phyloP scores from a whole-genome alignment of 2,113 vertebrate species.

The Pavo muticus region DNA sequence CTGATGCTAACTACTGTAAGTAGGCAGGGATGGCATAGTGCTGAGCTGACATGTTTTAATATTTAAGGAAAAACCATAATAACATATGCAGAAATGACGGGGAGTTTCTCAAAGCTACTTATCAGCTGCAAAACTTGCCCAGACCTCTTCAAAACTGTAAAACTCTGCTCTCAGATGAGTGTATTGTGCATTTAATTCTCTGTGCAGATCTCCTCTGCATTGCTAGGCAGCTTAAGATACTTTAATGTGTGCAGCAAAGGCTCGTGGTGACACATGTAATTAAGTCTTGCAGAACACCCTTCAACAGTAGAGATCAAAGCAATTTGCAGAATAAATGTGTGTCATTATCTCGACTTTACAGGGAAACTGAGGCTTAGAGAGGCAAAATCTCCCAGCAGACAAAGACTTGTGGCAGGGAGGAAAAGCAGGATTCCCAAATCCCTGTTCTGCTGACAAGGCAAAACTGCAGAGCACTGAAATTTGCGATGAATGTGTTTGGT shows the following conservation, averaged over 20 bases:
- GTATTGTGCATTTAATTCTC: background rate
- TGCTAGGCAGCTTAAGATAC: slow-evolving; percentile 23
- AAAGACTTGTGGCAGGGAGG: background rate
- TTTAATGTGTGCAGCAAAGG: slow-evolving; percentile 3
- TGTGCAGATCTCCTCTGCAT: background rate
- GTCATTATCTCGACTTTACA: slow-evolving; percentile 42
- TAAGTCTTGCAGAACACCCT: slow-evolving; percentile 39
- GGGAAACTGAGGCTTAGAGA: slow-evolving; percentile 51
- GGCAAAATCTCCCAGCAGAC: slow-evolving; percentile 33
- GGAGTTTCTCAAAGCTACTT: slow-evolving; percentile 3
- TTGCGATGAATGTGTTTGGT: rapidly evolving
- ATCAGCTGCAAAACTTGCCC: background rate
- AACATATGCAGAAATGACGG: rapidly evolving
- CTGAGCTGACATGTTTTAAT: background rate
- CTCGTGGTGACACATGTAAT: slow-evolving; percentile 42
- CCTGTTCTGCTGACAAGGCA: background rate
- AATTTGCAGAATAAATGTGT: background rate
- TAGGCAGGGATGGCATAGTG: background rate
- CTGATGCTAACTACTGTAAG: background rate
- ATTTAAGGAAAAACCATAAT: rapidly evolving
- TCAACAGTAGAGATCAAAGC: slow-evolving; percentile 31
- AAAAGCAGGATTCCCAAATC: slow-evolving; percentile 30
- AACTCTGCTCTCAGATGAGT: background rate
- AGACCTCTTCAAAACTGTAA: background rate
- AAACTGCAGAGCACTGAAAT: background rate